Base-by-base conservation (phyloP, 1,140 invertebrate species). In the Eciton burchellii region DNA sequence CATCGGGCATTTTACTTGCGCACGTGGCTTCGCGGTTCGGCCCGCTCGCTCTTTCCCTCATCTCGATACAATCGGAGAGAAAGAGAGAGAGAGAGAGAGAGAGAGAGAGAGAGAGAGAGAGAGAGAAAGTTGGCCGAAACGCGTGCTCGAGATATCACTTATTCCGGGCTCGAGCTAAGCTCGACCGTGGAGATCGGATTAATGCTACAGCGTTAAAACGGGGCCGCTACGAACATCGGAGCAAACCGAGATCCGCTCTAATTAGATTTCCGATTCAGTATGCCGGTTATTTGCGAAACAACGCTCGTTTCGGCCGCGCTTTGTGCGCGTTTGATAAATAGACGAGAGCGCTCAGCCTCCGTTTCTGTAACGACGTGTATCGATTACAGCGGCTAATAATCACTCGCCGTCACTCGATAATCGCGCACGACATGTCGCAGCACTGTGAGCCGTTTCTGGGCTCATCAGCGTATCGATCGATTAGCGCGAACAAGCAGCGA, bases 361-460 rank as follows among this genome's bases (percentile, higher is more conserved):
- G 43, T 77, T 77, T 65, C 82, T 60, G 24, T 62, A 57, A 72
- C 73, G 49, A 70, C 68, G 60, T 56, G 49, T 84, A 71, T 84
- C 77, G 82, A 85, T 81, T 65, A 70, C 65, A 47, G 26, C 35
- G 49, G 12, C 52, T 2, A 70, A 47, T 66, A n/a, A n/a, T n/a
- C n/a, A n/a, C n/a, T n/a, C n/a, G n/a, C n/a, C n/a, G n/a, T 84
- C 59, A 45, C 59, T 43, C 81, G 84, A 81, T 84, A 81, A 84
- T 79, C 52, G 49, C 35, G 24, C 59, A n/a, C n/a, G n/a, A n/a
- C n/a, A n/a, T n/a, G n/a, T n/a, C n/a, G n/a, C n/a, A n/a, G n/a
- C n/a, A 4, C 19, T 11, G 12, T 5, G 41, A 41, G 8, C 21
- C 11, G 5, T 19, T 35, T 35, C 35, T 35, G n/a, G n/a, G n/a